Evolutionary conservation across 2,113 vertebrate genomes (phyloP).

Genomic region (Laticauda laticaudata): DNA sequence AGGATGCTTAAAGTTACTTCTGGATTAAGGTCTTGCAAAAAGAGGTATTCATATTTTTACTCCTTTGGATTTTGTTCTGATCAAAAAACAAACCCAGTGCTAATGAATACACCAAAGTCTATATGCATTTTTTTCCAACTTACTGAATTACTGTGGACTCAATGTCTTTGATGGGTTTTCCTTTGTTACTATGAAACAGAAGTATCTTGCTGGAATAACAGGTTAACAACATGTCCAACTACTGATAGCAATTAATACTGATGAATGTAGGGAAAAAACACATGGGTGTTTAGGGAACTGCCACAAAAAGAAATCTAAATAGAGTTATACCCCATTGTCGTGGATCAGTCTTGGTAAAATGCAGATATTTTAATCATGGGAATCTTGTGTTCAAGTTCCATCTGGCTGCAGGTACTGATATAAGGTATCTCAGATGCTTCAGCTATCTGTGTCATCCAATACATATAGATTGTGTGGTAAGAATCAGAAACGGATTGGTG

Average conservation of each 20-base stretch:
- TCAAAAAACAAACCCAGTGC: background rate
- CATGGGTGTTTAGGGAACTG: background rate
- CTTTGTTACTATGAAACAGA: background rate
- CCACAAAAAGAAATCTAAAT: background rate
- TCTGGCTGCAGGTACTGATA: background rate
- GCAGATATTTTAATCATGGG: background rate
- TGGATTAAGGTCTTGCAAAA: background rate
- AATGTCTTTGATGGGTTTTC: fast-evolving
- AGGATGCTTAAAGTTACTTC: background rate
- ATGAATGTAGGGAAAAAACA: background rate
- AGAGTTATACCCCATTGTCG: background rate
- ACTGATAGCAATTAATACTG: background rate
- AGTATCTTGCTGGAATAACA: background rate
- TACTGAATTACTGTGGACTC: fast-evolving
- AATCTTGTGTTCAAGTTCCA: too few species aligned
- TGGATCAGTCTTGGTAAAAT: background rate
- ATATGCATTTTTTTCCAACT: fast-evolving
- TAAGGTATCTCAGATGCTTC: background rate
- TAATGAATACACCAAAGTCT: background rate
- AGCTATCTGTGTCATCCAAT: background rate
- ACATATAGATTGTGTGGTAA: background rate
- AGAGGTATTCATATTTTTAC: background rate
- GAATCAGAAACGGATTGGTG: background rate
- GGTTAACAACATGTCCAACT: background rate
- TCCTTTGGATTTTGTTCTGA: background rate